phyloP scores from a whole-genome alignment of 2,797 vertebrate genomes.

The Heteromormyrus szaboi region DNA sequence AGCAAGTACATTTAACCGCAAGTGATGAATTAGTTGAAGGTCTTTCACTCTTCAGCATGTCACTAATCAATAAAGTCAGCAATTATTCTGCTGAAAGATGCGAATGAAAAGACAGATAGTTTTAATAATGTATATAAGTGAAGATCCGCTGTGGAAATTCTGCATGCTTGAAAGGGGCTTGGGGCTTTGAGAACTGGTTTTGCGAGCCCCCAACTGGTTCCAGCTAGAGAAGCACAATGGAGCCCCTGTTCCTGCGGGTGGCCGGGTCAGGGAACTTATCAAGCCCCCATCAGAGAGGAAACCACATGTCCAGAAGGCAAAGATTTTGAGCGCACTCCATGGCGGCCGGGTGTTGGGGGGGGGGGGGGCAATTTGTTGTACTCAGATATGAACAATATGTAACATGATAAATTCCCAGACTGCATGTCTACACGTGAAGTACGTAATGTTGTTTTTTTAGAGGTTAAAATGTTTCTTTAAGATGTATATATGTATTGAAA shows the following conservation, averaged over 20 bases:
- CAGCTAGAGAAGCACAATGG: slow-evolving; percentile 30
- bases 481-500: neutral
- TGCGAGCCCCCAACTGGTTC: slow-evolving; percentile 13
- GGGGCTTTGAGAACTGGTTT: neutral
- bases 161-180: neutral
- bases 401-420: neutral
- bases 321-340: slow-evolving; percentile 4
- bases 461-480: neutral
- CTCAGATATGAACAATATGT: slow-evolving; percentile 6
- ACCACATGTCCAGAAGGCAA: slow-evolving; percentile 5
- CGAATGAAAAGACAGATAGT: neutral
- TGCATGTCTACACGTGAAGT: neutral
- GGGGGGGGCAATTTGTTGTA: neutral
- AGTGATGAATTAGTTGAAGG: neutral
- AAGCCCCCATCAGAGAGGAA: slow-evolving; percentile 15
- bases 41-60: neutral
- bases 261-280: slow-evolving; percentile 19
- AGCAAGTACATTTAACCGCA: neutral
- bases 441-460: neutral
- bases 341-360: neutral
- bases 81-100: neutral
- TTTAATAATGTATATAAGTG: neutral
- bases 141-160: neutral
- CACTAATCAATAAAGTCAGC: neutral
- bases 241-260: slow-evolving; percentile 30